phyloP scores from a whole-genome alignment of 2,797 vertebrate genomes.

The Chaunax sp. region DNA sequence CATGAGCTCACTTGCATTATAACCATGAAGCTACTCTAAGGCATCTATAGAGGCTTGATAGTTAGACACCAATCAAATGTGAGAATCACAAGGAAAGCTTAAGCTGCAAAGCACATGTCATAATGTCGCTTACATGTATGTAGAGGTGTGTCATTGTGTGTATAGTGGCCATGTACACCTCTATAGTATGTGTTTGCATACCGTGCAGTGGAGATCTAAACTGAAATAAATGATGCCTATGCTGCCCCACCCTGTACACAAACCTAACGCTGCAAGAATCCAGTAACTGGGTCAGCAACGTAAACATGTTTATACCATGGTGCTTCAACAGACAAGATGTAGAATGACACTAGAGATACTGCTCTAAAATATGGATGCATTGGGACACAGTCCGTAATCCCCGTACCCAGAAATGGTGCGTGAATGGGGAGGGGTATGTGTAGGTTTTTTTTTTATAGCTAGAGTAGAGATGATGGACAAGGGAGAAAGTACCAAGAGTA shows the following conservation, averaged over 20 bases:
- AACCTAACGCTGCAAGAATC: constrained; percentile 44
- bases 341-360: constrained; percentile 79
- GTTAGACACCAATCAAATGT: constrained; percentile 17
- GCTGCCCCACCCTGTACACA: constrained; percentile 50
- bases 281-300: constrained; percentile 81
- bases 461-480: constrained; percentile 59
- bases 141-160: constrained; percentile 3
- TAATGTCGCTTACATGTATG: neutral
- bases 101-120: constrained; percentile 11
- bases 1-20: constrained; percentile 52
- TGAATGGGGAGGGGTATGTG: constrained; percentile 13
- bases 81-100: constrained; percentile 21
- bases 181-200: constrained; percentile 13
- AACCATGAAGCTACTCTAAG: constrained; percentile 32
- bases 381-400: constrained; percentile 74
- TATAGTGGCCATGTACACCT: constrained; percentile 16
- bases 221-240: constrained; percentile 56
- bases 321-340: constrained; percentile 77
- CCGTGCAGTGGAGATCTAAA: constrained; percentile 39
- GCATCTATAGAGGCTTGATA: constrained; percentile 36
- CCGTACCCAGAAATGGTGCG: constrained; percentile 61
- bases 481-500: constrained; percentile 37
- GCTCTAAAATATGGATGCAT: constrained; percentile 84
- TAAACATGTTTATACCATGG: constrained; percentile 70
- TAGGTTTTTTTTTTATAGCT: constrained; percentile 40